Evolutionary conservation across 2,888 invertebrate species (phyloP).

Genomic region (Drosophila anomalipes): DNA sequence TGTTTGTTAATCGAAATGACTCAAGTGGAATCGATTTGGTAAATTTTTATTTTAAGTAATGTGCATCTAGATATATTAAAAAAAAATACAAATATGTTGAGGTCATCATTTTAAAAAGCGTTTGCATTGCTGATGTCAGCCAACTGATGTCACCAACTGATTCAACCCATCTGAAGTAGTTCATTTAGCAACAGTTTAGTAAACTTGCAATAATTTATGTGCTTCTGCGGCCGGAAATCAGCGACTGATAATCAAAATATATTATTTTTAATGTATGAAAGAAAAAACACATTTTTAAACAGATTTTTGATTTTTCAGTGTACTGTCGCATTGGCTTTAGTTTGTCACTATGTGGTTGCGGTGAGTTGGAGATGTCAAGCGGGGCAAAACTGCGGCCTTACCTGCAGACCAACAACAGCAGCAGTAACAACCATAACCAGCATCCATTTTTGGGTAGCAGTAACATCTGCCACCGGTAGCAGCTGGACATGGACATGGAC

Average conservation of each 20-base stretch:
- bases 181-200: not conserved
- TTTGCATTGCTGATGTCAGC: not conserved
- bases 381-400: conserved; percentile 26
- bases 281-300: not conserved
- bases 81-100: not conserved
- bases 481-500: conserved; percentile 12
- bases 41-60: not conserved
- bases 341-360: conserved; percentile 40
- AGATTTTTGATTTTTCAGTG: conserved; percentile 20
- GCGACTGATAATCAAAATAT: not conserved
- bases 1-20: not conserved
- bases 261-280: not conserved
- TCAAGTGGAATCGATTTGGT: no score
- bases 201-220: not conserved
- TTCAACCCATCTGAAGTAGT: not conserved
- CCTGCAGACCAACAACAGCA: conserved; percentile 31
- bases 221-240: not conserved
- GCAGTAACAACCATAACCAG: conserved; percentile 22
- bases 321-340: conserved; percentile 19
- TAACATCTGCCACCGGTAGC: conserved; percentile 22
- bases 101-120: not conserved
- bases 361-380: conserved; percentile 22
- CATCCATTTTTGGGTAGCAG: conserved; percentile 6
- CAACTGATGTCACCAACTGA: not conserved
- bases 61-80: not conserved